Conservation (phyloP, 92 coral and sea anemone genomes). For the Bergia sp. region DNA sequence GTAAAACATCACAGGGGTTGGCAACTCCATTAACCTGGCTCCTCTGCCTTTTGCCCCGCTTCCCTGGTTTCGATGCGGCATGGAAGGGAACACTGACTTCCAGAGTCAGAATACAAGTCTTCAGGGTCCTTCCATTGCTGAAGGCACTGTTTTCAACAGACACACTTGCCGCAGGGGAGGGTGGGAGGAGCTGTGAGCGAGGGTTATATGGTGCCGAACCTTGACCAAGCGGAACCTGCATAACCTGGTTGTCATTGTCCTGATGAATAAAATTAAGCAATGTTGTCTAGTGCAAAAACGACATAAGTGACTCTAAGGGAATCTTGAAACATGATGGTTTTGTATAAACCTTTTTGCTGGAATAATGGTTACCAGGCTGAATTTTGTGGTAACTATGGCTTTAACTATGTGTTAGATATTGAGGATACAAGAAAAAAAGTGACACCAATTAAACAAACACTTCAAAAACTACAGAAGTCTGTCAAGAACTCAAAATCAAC, state of each 20-base stretch:
- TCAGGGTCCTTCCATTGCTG: slow-evolving; percentile 69
- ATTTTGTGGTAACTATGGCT: no score
- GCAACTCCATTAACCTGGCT: slow-evolving; percentile 31
- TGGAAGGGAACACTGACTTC: slow-evolving; percentile 90
- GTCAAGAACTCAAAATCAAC: no score
- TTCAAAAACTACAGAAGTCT: no score
- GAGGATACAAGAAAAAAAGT: no score
- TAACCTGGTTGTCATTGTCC: slow-evolving; percentile 85
- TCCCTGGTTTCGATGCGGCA: slow-evolving; percentile 60
- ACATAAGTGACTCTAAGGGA: no score
- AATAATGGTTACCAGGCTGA: no score
- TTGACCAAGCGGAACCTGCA: slow-evolving; percentile 86
- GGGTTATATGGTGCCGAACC: slow-evolving; percentile 95
- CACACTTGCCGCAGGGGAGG: slow-evolving; percentile 80
- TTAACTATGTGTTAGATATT: no score
- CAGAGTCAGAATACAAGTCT: slow-evolving; percentile 85
- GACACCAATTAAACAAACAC: no score
- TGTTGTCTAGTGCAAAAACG: not conserved
- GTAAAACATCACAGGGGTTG: slow-evolving; percentile 13
- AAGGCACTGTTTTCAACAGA: slow-evolving; percentile 83
- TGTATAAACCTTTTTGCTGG: no score
- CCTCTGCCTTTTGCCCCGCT: slow-evolving; percentile 52
- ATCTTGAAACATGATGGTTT: no score
- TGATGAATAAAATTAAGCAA: not conserved
- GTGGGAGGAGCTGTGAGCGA: slow-evolving; percentile 86